These are phyloP conservation scores for Lydus trimaculatus DNA, from an alignment of 2,888 invertebrate species.

Conservation along the genomic window DNA sequence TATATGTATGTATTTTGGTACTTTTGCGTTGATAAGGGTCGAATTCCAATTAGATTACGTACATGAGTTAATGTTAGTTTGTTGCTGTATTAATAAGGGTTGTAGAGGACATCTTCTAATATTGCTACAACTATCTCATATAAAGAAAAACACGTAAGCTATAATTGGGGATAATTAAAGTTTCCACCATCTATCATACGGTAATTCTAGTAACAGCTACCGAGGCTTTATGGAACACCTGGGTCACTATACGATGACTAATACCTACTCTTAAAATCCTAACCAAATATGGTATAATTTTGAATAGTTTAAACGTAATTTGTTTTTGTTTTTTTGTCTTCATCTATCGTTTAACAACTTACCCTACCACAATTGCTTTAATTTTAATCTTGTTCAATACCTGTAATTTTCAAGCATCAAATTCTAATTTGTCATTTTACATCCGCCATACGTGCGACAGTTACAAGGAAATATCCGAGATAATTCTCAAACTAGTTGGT, in stretches of 20 bases:
- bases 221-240: constrained; percentile 28
- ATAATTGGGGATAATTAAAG: constrained; percentile 34
- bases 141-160: constrained; percentile 18
- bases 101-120: neutral
- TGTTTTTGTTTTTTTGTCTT: too few species aligned
- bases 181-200: constrained; percentile 32
- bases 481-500: neutral
- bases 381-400: neutral
- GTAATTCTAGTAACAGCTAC: constrained; percentile 28
- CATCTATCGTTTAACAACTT: too few species aligned
- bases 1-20: neutral
- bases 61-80: neutral
- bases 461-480: neutral
- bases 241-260: constrained; percentile 24
- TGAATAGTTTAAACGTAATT: neutral
- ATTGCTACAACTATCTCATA: neutral
- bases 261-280: constrained; percentile 10
- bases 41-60: neutral
- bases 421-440: neutral
- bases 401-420: neutral
- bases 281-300: neutral
- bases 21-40: neutral
- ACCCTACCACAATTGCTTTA: neutral
- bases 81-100: neutral
- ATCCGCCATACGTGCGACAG: neutral